Evolutionary conservation across 2,797 vertebrate species (phyloP).

Genomic region (Malacoctenus gilli): DNA sequence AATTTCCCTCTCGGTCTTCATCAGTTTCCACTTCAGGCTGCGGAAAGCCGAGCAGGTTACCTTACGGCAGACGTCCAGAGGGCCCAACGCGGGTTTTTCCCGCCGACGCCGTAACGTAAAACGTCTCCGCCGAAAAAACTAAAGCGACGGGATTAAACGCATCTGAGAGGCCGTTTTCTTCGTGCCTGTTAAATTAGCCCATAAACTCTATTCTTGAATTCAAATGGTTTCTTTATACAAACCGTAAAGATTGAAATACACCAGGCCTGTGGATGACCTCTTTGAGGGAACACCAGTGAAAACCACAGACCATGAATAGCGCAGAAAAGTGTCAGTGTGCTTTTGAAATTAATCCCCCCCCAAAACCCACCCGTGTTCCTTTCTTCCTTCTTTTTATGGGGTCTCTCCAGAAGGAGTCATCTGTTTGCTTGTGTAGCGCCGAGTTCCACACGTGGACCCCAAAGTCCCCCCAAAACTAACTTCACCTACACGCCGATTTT

Average conservation of each 20-base stretch:
- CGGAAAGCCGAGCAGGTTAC: slow-evolving; percentile 9
- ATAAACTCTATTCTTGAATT: slow-evolving; percentile 62
- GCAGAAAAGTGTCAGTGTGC: slow-evolving; percentile 74
- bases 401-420: slow-evolving; percentile 53
- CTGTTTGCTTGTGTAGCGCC: slow-evolving; percentile 61
- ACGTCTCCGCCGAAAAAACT: slow-evolving; percentile 15
- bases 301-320: slow-evolving; percentile 72
- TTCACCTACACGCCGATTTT: slow-evolving; percentile 43
- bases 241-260: slow-evolving; percentile 58
- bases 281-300: slow-evolving; percentile 63
- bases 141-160: slow-evolving; percentile 25
- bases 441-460: slow-evolving; percentile 65
- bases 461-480: slow-evolving; percentile 56
- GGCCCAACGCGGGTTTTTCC: slow-evolving; percentile 6
- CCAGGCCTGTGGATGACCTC: slow-evolving; percentile 58
- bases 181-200: slow-evolving; percentile 39
- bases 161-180: slow-evolving; percentile 34
- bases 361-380: slow-evolving; percentile 61
- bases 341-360: slow-evolving; percentile 75
- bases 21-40: slow-evolving; percentile 36
- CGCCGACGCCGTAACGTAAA: slow-evolving; percentile 23
- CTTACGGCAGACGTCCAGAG: not conserved
- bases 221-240: slow-evolving; percentile 53
- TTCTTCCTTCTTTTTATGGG: slow-evolving; percentile 52
- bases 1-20: slow-evolving; percentile 48